Base-by-base conservation (phyloP, 2,113 vertebrate genomes). In the Myotis brandtii region DNA sequence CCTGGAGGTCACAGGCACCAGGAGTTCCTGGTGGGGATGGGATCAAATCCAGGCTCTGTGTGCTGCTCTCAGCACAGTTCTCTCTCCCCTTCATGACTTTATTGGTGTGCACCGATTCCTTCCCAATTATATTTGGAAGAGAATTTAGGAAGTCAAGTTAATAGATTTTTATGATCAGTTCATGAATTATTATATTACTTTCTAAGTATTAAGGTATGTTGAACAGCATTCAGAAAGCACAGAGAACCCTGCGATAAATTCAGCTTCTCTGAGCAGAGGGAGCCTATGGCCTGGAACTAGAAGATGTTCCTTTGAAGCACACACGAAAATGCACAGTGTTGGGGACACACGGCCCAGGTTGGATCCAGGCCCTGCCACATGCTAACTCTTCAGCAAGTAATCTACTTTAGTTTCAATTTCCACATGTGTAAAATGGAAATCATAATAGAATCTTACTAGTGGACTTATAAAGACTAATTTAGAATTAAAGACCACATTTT, bases 121-220 rank as follows among this genome's bases (percentile, higher is more conserved):
- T 85, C 59, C 56, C 81, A 93, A n/a, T 59, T 76, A 54, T 25
- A 83, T 64, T 89, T 77, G n/a, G 70, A 94, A 94, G 89, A 90
- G 25, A 89, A 84, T 27, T 93, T 67, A 73, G 23, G 40, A 88
- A 83, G 62, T 66, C 25, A 77, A 77, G n/a, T 32, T 82, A 13
- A 13, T 66, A 69, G 67, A 70, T 64, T 73, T 62, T 84, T 92
- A 95, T 54, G 59, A 11, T 72, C 17, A 40, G 17, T 82, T 92
- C 43, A 54, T 62, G 20, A 72, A n/a, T 85, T 92, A 86, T 6
- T 75, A 20, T 67, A 76, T 66, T 62, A 62, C 83, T 84, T 89
- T 95, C 34, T 77, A 86, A 92, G 52, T 17, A 76, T 67, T 89
- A 52, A 4, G 75, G 62, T 23, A 56, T 66, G 43, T 21, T 54